These are phyloP conservation scores for Ophioninae sp. DNA, from an alignment of 2,888 invertebrate species.

Conservation along the genomic window DNA sequence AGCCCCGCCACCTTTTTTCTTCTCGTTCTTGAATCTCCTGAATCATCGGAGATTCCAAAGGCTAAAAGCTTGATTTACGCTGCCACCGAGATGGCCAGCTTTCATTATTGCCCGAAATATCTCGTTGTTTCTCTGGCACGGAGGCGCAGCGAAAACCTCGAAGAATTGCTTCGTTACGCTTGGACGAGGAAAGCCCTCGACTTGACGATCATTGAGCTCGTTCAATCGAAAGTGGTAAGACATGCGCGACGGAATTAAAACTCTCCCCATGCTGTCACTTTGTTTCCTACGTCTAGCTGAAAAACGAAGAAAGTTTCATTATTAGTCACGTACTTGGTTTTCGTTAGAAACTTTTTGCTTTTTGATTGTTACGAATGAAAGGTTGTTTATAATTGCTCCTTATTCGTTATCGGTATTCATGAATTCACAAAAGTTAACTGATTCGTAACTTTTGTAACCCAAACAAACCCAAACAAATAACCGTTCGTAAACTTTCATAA, in stretches of 20 bases:
- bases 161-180: conserved; percentile 48
- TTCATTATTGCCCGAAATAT: conserved; percentile 33
- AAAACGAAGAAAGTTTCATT: not conserved
- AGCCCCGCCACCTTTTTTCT: conserved; percentile 29
- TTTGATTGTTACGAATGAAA: not conserved
- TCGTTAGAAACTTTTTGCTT: not conserved
- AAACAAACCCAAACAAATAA: not conserved
- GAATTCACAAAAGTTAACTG: not conserved
- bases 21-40: conserved; percentile 11
- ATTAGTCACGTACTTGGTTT: not conserved
- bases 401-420: not conserved
- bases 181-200: conserved; percentile 57
- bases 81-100: conserved; percentile 34
- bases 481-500: not conserved
- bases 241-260: not conserved
- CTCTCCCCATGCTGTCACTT: not conserved
- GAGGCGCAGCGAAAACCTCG: conserved; percentile 22
- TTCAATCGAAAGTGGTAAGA: not conserved
- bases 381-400: not conserved
- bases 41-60: not conserved
- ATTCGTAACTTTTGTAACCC: not conserved
- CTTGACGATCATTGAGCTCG: conserved; percentile 59
- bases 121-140: conserved; percentile 40
- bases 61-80: conserved; percentile 17
- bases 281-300: not conserved